Evolutionary conservation across 2,888 invertebrate species (phyloP).

Genomic region (Stramonita haemastoma): DNA sequence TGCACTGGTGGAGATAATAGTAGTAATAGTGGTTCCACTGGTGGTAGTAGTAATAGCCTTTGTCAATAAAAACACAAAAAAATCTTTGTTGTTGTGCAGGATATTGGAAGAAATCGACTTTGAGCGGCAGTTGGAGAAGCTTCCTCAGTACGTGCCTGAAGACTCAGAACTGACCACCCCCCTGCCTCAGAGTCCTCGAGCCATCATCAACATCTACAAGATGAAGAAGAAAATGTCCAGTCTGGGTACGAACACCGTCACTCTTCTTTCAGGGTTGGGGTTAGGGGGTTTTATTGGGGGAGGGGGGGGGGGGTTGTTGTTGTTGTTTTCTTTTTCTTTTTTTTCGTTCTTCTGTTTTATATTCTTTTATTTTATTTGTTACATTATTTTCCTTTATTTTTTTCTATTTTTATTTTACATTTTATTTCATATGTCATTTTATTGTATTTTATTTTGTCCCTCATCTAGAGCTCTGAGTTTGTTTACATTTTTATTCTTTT

Average conservation of each 20-base stretch:
- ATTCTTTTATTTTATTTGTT: too few relatives aligned
- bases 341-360: too few relatives aligned
- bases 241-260: constrained; percentile 38
- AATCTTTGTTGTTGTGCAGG: constrained; percentile 79
- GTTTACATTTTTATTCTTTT: too few relatives aligned
- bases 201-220: constrained; percentile 77
- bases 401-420: background rate
- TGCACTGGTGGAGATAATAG: too few relatives aligned
- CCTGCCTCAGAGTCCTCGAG: constrained; percentile 81
- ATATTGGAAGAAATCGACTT: constrained; percentile 97
- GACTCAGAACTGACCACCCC: constrained; percentile 92
- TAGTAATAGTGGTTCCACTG: too few relatives aligned
- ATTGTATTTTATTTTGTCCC: too few relatives aligned
- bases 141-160: constrained; percentile 97
- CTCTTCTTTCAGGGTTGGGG: too few relatives aligned
- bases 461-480: too few relatives aligned
- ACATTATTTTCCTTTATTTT: background rate
- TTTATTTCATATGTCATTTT: background rate
- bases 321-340: too few relatives aligned
- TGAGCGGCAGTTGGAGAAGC: constrained; percentile 94
- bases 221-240: constrained; percentile 75
- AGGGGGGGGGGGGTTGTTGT: too few relatives aligned
- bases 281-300: too few relatives aligned
- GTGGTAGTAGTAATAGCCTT: too few relatives aligned
- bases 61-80: constrained; percentile 52